phyloP scores from a whole-genome alignment of 2,888 invertebrate species.

The Agriopis aurantiaria region DNA sequence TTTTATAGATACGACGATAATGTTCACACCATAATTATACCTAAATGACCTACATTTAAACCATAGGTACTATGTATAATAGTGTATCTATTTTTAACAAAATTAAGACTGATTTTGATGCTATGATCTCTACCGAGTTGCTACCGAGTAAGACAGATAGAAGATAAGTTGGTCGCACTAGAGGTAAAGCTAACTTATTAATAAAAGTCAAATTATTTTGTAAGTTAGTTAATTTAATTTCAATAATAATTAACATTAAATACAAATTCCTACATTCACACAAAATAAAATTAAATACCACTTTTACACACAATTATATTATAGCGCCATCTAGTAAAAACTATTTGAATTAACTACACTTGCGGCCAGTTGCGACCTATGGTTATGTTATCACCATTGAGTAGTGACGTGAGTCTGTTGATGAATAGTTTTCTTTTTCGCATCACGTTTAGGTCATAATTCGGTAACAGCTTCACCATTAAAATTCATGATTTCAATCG shows the following conservation, averaged over 20 bases:
- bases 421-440: background rate
- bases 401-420: background rate
- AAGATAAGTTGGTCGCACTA: no score
- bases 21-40: no score
- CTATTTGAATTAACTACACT: conserved; percentile 40
- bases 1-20: no score
- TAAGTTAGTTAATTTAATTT: conserved; percentile 28
- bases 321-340: conserved; percentile 64
- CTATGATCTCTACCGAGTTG: no score
- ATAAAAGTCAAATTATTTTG: background rate
- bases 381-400: background rate
- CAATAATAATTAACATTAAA: conserved; percentile 39
- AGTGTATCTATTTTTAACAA: no score
- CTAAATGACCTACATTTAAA: no score
- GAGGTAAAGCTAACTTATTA: background rate
- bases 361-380: background rate
- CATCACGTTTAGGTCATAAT: conserved; percentile 69
- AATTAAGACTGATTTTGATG: no score
- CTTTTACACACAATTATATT: conserved; percentile 34
- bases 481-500: conserved; percentile 74
- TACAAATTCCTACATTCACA: conserved; percentile 45
- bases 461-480: conserved; percentile 84
- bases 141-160: no score
- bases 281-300: conserved; percentile 40
- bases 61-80: no score